Evolutionary conservation across 2,113 vertebrate genomes (phyloP).

Genomic region (Dipodomys ordii): DNA sequence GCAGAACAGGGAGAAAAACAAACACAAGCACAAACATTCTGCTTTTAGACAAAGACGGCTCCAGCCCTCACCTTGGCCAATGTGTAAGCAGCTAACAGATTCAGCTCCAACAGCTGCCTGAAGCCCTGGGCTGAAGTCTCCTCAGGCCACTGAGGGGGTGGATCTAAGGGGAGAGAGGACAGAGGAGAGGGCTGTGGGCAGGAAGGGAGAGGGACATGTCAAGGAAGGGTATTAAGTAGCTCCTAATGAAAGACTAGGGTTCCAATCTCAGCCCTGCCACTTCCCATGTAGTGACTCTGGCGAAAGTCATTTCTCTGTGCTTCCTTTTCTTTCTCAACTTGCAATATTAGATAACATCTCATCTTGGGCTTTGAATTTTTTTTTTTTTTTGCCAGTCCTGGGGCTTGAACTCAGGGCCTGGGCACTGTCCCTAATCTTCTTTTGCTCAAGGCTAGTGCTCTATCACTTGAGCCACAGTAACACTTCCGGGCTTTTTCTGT

Average conservation of each 20-base stretch:
- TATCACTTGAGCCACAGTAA: no score
- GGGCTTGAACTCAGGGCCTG: no score
- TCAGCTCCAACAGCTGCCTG: slow-evolving; percentile 89
- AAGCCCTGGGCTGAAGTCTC: slow-evolving; percentile 89
- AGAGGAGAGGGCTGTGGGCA: neutral
- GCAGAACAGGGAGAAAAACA: neutral
- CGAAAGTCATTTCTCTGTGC: neutral
- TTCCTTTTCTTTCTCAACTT: neutral
- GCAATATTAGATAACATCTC: neutral
- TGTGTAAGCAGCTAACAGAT: slow-evolving; percentile 89
- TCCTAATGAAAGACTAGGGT: no score
- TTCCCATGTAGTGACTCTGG: neutral
- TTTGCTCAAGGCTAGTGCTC: no score
- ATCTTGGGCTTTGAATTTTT: neutral
- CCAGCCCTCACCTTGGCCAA: slow-evolving; percentile 87
- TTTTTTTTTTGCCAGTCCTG: no score
- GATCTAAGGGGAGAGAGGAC: slow-evolving; percentile 85
- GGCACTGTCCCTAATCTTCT: no score
- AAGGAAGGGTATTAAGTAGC: neutral
- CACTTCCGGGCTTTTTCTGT: no score
- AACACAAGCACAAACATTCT: neutral
- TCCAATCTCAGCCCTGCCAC: neutral
- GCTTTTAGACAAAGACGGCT: neutral
- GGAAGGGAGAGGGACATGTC: no score
- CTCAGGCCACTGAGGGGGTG: slow-evolving; percentile 85